A percentile compares a stretch with the other conserved stretches of the same genome.
Conservation (phyloP, 2,113 vertebrate species). For the Leptobrachium leishanense region DNA sequence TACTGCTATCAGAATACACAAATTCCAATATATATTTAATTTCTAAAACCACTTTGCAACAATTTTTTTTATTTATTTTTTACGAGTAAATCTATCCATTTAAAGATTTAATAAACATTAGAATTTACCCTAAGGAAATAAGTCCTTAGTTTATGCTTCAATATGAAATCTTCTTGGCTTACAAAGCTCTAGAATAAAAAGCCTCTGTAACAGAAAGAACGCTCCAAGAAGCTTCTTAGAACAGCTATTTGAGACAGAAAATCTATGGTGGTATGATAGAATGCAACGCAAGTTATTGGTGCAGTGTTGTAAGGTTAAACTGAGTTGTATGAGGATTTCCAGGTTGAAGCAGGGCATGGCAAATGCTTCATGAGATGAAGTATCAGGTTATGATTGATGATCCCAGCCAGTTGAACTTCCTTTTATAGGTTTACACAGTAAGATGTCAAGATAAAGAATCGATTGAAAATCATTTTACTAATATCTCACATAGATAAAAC, state of each 20-base stretch:
- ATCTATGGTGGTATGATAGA: constrained; percentile 43
- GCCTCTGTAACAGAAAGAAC: constrained; percentile 13
- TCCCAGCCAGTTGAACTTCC: constrained; percentile 26
- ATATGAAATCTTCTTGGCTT: constrained; percentile 27
- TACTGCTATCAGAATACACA: constrained; percentile 13
- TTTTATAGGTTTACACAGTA: constrained; percentile 34
- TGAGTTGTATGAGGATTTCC: constrained; percentile 39
- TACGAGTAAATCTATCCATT: constrained; percentile 2
- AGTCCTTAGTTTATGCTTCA: constrained; percentile 22
- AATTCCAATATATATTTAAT: constrained; percentile 26
- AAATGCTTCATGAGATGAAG: constrained; percentile 35
- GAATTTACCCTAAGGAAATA: constrained; percentile 19
- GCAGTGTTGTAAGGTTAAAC: constrained; percentile 42
- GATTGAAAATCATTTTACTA: constrained; percentile 4
- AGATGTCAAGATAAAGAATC: constrained; percentile 32
- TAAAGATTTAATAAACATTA: constrained; percentile 39
- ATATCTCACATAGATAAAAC: background rate
- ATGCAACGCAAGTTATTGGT: constrained; percentile 42
- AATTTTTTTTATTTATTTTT: constrained; percentile 14
- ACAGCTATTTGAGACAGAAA: constrained; percentile 33
- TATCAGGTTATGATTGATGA: constrained; percentile 44
- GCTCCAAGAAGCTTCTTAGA: constrained; percentile 30
- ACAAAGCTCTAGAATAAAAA: constrained; percentile 10
- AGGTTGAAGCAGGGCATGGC: constrained; percentile 34
- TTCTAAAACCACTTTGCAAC: constrained; percentile 24